Conservation (phyloP, 2,888 invertebrate genomes). For the Uropetala carovei region DNA sequence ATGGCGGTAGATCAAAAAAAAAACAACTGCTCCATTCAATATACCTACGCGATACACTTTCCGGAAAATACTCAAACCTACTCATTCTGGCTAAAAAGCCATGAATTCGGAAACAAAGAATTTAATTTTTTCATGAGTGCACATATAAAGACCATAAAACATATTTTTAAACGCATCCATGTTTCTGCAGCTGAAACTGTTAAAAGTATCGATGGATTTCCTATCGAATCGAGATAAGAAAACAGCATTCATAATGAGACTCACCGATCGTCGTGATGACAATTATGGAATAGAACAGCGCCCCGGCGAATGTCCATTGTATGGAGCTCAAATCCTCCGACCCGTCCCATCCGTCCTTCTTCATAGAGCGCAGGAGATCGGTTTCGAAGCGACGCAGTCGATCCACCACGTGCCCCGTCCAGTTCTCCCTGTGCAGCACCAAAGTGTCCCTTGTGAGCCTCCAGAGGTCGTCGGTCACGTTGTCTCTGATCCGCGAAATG, state of each 20-base stretch:
- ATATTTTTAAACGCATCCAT: no score
- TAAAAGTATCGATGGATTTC: no score
- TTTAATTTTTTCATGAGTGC: no score
- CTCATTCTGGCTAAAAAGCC: no score
- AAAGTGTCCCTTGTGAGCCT: constrained; percentile 80
- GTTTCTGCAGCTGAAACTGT: no score
- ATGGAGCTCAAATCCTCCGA: constrained; percentile 79
- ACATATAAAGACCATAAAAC: no score
- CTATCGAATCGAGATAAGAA: neutral
- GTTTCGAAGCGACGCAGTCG: constrained; percentile 80
- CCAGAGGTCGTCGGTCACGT: constrained; percentile 89
- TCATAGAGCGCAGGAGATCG: constrained; percentile 88
- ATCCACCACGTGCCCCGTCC: constrained; percentile 84
- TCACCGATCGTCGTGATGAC: constrained; percentile 97
- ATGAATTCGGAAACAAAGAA: no score
- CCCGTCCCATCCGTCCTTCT: constrained; percentile 93
- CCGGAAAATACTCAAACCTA: no score
- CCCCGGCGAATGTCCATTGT: constrained; percentile 93
- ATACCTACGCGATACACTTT: no score
- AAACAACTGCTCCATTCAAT: no score
- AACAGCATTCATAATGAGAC: constrained; percentile 71
- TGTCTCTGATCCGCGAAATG: constrained; percentile 83
- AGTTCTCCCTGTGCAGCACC: constrained; percentile 85
- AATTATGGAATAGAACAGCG: constrained; percentile 95
- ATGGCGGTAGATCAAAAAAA: no score